Conservation (phyloP, 2,113 vertebrate species). For the Actenoides lindsayi region DNA sequence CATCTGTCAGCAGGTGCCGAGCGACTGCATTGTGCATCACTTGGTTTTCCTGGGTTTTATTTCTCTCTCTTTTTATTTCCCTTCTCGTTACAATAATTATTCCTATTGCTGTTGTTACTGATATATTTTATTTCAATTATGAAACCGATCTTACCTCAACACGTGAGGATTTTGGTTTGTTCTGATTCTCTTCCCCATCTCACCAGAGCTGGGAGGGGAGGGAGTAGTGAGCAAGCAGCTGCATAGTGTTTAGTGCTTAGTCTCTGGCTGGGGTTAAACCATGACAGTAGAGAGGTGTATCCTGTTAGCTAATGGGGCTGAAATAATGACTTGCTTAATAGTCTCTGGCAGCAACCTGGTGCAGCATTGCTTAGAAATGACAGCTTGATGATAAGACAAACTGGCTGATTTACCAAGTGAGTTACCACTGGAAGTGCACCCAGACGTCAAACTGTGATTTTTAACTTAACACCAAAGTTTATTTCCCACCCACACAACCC, state of each 20-base stretch:
- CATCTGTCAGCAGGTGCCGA: not conserved
- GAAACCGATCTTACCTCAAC: not conserved
- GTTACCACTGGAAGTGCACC: slow-evolving; percentile 48
- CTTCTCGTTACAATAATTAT: not conserved
- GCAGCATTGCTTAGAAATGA: slow-evolving; percentile 39
- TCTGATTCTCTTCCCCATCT: not conserved
- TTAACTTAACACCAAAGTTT: slow-evolving; percentile 51
- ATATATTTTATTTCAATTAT: not conserved
- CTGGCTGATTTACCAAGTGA: slow-evolving; percentile 50
- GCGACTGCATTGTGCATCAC: not conserved
- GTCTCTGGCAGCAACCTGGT: slow-evolving; percentile 46
- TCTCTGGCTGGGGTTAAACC: not conserved
- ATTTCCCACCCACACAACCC: not conserved
- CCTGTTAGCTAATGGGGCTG: slow-evolving; percentile 33
- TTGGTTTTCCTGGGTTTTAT: not conserved
- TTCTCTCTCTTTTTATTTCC: not conserved
- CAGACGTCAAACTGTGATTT: slow-evolving; percentile 41
- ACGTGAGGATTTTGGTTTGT: not conserved
- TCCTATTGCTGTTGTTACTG: not conserved
- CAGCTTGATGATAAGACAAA: slow-evolving; percentile 58
- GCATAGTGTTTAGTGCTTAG: not conserved
- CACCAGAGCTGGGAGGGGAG: not conserved
- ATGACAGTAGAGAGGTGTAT: not conserved
- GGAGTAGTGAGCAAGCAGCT: not conserved
- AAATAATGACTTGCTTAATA: slow-evolving; percentile 60